Conservation (phyloP, 1,140 invertebrate genomes). For the Ips typographus region DNA sequence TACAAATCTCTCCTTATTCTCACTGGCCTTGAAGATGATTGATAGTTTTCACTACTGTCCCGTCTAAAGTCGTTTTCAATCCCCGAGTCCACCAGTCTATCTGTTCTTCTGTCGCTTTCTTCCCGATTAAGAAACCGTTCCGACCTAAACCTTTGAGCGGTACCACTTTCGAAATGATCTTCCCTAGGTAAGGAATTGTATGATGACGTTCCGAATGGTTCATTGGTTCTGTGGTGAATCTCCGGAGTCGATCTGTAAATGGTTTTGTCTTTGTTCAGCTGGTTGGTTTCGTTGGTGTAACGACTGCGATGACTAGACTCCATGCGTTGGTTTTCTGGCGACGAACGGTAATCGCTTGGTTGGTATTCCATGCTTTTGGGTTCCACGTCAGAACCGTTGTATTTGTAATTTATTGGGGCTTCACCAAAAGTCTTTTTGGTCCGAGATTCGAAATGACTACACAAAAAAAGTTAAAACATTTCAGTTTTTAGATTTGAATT, state of each 20-base stretch:
- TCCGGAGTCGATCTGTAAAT: slow-evolving; percentile 61
- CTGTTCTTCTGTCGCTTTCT: slow-evolving; percentile 54
- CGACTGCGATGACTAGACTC: slow-evolving; percentile 57
- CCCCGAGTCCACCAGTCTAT: slow-evolving; percentile 71
- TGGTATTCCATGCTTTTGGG: slow-evolving; percentile 66
- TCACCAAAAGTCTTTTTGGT: slow-evolving; percentile 54
- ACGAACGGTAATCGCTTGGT: slow-evolving; percentile 58
- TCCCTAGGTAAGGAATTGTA: slow-evolving; percentile 58
- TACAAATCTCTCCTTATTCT: slow-evolving; percentile 43
- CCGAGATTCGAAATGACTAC: slow-evolving; percentile 58
- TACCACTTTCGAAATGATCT: slow-evolving; percentile 46
- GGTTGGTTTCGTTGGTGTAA: slow-evolving; percentile 48
- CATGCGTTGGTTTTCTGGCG: slow-evolving; percentile 58
- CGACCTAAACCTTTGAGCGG: slow-evolving; percentile 52
- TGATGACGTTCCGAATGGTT: slow-evolving; percentile 47
- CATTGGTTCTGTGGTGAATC: slow-evolving; percentile 51
- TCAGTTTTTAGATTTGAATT: not conserved
- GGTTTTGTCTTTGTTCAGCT: slow-evolving; percentile 54
- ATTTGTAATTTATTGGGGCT: not conserved
- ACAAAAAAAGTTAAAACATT: not conserved
- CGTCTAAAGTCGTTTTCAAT: slow-evolving; percentile 76
- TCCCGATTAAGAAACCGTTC: slow-evolving; percentile 54
- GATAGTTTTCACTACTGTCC: slow-evolving; percentile 61
- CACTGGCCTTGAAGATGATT: slow-evolving; percentile 14
- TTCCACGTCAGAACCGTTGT: slow-evolving; percentile 57